Base-by-base conservation (phyloP, 1,140 invertebrate species). In the Drosophila nebulosa region DNA sequence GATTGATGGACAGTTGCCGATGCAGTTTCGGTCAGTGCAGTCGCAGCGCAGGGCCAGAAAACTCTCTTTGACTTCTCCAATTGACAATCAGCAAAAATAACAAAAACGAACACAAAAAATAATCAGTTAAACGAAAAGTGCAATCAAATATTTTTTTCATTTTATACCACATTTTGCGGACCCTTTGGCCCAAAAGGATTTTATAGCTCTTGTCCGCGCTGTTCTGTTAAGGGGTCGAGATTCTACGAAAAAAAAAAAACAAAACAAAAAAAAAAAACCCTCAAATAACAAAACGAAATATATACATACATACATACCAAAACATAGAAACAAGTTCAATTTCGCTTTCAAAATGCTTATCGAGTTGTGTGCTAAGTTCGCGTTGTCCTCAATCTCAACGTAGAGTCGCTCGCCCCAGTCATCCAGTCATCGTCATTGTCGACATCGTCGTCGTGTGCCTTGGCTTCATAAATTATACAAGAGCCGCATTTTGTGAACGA, bases 391-490 rank as follows among this genome's bases (percentile, higher is more conserved):
- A 24, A 39, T 26, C 36, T 12, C 59, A 24, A 32, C 10, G 30
- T 32, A 4, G 30, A 24, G 24, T 24, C 24, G 24, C n/a, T 24
- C 24, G 24, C 24, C 24, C 24, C 24, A 24, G 24, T 24, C 24
- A 24, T 24, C 4, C 35, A 30, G 27, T 30, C 27, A 30, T 51
- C 46, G 63, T 30, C 50, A 6, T 16, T 59, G 50, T 57, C 30
- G 30, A 12, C 10, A 12, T 21, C 61, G 39, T 63, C 69, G 70
- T 85, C 52, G 81, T 78, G 81, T 85, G 81, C 81, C 77, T 77
- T 62, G 81, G 78, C 81, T 85, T 85, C 81, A 85, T 85, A 85
- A 85, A 85, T 85, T 81, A 85, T 85, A 86, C 74, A 86, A 88
- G 71, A 74, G 81, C 78, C 39, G 81, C 78, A 86, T 85, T 85